Conservation (phyloP, 1,140 invertebrate genomes). For the Rhyzopertha dominica region DNA sequence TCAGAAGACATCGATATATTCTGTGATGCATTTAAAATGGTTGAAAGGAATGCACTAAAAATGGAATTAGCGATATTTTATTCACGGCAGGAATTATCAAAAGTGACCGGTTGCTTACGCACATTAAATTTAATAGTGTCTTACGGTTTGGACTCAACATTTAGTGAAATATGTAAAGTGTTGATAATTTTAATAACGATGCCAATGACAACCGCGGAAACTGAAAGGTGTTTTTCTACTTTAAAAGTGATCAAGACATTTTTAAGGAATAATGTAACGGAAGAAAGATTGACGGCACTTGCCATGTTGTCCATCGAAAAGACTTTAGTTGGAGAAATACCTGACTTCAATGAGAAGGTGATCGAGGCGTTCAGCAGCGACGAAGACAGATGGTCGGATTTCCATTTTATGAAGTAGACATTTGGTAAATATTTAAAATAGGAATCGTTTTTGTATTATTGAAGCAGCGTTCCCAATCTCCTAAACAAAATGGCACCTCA, state of each 20-base stretch:
- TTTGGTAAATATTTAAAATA: too few species aligned
- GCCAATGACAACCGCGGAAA: constrained; percentile 15
- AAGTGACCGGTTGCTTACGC: constrained; percentile 18
- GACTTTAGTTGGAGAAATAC: constrained; percentile 6
- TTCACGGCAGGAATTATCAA: constrained; percentile 19
- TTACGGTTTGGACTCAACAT: too few species aligned
- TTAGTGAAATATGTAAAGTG: too few species aligned
- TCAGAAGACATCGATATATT: constrained; percentile 13
- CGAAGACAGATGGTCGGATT: too few species aligned
- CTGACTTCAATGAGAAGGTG: too few species aligned
- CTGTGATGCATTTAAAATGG: too few species aligned
- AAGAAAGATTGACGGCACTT: constrained; percentile 9
- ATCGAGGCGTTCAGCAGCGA: too few species aligned
- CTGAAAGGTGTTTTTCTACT: constrained; percentile 16
- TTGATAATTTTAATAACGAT: constrained; percentile 6
- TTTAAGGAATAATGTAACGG: constrained; percentile 2
- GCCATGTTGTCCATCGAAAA: constrained; percentile 14
- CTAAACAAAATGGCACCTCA: too few species aligned
- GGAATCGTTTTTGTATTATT: too few species aligned
- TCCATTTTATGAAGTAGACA: too few species aligned
- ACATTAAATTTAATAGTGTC: constrained; percentile 21
- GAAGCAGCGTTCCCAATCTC: too few species aligned
- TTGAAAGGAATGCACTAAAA: constrained; percentile 20
- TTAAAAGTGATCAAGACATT: constrained; percentile 14
- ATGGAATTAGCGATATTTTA: constrained; percentile 25